Percentiles rank a stretch among this genome's conserved stretches.
Conservation (phyloP, 1,140 invertebrate species). For the Sinonovacula constricta region DNA sequence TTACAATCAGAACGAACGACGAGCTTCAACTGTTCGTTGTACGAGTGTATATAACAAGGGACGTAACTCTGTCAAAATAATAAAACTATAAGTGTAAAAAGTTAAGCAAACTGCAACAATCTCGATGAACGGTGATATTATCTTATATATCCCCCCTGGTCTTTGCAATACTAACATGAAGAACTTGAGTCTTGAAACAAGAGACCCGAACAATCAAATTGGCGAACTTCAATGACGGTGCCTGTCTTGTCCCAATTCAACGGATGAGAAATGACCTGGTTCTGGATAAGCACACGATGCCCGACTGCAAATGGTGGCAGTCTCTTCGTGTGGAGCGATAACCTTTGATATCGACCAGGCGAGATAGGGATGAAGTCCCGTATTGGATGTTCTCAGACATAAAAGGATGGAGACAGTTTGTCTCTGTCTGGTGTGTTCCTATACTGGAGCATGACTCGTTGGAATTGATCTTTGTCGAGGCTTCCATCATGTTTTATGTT, state of each 20-base stretch:
- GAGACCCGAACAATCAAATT: no score
- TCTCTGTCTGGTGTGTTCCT: constrained; percentile 55
- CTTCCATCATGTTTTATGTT: no score
- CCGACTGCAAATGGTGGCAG: constrained; percentile 50
- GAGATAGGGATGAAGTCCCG: constrained; percentile 55
- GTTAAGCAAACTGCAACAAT: no score
- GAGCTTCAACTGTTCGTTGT: no score
- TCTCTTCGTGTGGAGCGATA: constrained; percentile 52
- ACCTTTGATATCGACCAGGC: constrained; percentile 39
- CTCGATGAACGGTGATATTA: no score
- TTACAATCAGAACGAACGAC: no score
- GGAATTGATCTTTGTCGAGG: constrained; percentile 45
- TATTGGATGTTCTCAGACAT: constrained; percentile 35
- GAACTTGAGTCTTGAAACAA: no score
- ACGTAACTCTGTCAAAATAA: no score
- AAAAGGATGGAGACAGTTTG: constrained; percentile 20
- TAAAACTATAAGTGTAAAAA: no score
- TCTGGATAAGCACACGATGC: constrained; percentile 55
- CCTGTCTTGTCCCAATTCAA: constrained; percentile 60
- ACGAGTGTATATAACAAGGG: no score
- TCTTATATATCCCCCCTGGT: no score
- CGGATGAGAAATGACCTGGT: constrained; percentile 54
- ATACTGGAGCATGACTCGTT: constrained; percentile 55
- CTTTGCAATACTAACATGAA: no score
- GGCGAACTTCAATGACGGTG: constrained; percentile 54